Base-by-base conservation (phyloP, 2,888 invertebrate species). In the Luperina testacea region DNA sequence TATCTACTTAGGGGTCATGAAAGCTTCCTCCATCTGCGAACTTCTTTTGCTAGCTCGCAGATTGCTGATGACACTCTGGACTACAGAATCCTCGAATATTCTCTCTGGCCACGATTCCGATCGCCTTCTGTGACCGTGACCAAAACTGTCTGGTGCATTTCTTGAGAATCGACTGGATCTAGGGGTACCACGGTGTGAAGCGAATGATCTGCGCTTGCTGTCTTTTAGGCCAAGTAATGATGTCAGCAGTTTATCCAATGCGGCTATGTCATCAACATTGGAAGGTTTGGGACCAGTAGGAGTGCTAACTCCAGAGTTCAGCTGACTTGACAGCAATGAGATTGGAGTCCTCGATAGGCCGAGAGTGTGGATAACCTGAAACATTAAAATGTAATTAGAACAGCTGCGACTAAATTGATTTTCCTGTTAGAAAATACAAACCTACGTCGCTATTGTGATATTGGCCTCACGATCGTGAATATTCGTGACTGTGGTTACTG, bases 201-300 rank as follows among this genome's bases (percentile, higher is more conserved):
- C 88, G 72, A 94, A 94, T 0, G 96, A 95, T 78, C 93, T 90
- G n/a, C 92, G 86, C 68, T 88, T 93, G 48, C 84, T 92, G 38
- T 97, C 94, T 78, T 95, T 97, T 17, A 97, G 94, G 57, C 97
- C 97, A 32, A 98, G 92, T 27, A 98, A 93, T 53, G 97, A 97
- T 45, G 97, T 97, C 20, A 98, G 96, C 38, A 98, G 94, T 90
- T 97, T 97, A 90, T 98, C 98, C 71, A 98, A 92, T 3, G 97
- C 97, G 51, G 97, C 97, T 59, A 98, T 97, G 87, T 98, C 98
- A 80, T 97, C 97, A 15, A 95, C 90, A 86, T 95, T 97, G 0
- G 97, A 96, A 63, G 85, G 85, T 81, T 90, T 93, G 81, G 91
- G 73, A 69, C 87, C 88, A 27, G 81, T 83, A 42, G 96, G 95